Conservation (phyloP, 2,888 invertebrate species). For the Torymus aiolomorphi region DNA sequence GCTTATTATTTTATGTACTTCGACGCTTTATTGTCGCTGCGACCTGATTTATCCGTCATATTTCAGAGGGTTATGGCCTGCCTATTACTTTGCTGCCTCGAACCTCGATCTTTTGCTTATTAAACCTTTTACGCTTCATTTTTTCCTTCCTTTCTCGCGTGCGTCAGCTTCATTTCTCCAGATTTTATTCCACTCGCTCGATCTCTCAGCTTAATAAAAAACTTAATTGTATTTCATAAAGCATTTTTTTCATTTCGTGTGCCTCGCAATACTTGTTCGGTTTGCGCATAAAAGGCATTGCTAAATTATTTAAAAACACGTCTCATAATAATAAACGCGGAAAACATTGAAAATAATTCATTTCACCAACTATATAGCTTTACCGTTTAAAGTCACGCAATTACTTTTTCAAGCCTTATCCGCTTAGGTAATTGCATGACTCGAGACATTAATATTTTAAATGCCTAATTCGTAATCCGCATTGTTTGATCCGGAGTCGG, state of each 20-base stretch:
- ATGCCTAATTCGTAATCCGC: slow-evolving; percentile 13
- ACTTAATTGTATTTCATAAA: too few species aligned
- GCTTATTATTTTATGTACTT: slow-evolving; percentile 53
- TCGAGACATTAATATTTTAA: not conserved
- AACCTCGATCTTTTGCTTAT: slow-evolving; percentile 28
- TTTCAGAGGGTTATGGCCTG: not conserved
- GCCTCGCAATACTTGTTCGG: too few species aligned
- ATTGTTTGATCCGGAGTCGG: not conserved
- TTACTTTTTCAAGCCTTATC: not conserved
- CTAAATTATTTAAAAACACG: too few species aligned
- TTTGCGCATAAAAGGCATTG: too few species aligned
- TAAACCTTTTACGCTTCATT: slow-evolving; percentile 24
- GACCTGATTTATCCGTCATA: slow-evolving; percentile 34
- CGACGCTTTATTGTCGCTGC: slow-evolving; percentile 39
- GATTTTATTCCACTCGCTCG: not conserved
- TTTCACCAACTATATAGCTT: too few species aligned
- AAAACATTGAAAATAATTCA: too few species aligned
- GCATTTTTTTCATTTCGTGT: too few species aligned
- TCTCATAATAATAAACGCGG: too few species aligned
- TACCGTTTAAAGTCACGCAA: not conserved
- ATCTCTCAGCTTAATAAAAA: not conserved
- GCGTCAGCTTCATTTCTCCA: not conserved
- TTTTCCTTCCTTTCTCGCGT: slow-evolving; percentile 3
- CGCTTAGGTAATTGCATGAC: not conserved
- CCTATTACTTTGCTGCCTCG: slow-evolving; percentile 8